A percentile compares a stretch with the other conserved stretches of the same genome.
phyloP scores from a whole-genome alignment of 1,140 invertebrate genomes.

The Physella acuta region DNA sequence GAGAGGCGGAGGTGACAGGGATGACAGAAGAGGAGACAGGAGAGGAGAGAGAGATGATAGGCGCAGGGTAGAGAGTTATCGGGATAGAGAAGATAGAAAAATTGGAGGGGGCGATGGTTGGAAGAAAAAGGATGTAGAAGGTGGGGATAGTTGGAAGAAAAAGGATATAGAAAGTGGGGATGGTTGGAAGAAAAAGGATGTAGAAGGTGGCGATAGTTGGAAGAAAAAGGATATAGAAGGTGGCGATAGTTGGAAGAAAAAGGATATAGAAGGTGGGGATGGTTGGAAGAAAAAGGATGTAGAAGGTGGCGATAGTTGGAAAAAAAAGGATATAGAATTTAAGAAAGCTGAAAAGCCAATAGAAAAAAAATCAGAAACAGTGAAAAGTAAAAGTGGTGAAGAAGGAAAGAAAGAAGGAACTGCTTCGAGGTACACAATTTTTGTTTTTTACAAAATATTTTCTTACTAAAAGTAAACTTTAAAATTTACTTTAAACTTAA shows the following conservation, averaged over 20 bases:
- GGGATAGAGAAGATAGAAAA: slow-evolving; percentile 1
- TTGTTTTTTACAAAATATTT: too few species aligned
- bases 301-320: slow-evolving; percentile 1
- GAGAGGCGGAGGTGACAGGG: slow-evolving; percentile 9
- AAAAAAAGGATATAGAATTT: neutral
- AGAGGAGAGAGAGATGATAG: neutral
- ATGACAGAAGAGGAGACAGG: neutral
- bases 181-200: slow-evolving; percentile 3
- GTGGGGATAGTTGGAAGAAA: neutral
- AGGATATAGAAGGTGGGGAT: neutral
- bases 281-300: neutral
- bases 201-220: neutral
- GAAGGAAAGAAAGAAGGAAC: slow-evolving; percentile 12
- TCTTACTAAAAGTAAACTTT: too few species aligned
- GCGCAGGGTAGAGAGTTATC: neutral
- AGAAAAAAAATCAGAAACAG: slow-evolving; percentile 1
- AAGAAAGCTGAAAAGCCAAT: neutral
- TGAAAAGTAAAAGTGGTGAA: neutral
- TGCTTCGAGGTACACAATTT: neutral
- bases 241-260: neutral
- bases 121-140: neutral
- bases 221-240: neutral
- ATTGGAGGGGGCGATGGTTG: neutral
- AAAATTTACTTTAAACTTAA: too few species aligned
- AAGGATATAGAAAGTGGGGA: neutral